Evolutionary conservation across 1,140 invertebrate species (phyloP).

Genomic region (Chrysoperla carnea): DNA sequence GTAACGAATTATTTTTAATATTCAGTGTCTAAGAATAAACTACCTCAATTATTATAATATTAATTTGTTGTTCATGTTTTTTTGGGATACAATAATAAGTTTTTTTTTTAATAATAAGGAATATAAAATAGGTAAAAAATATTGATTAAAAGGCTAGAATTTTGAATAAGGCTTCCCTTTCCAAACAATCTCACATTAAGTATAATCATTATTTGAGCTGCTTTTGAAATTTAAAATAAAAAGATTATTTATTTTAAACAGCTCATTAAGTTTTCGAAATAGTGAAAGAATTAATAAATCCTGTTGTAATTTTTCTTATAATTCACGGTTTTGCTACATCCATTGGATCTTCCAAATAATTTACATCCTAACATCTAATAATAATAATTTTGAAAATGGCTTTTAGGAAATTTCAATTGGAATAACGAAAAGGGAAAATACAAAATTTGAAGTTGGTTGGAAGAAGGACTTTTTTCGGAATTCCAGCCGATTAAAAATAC

Average conservation of each 20-base stretch:
- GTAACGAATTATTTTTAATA: too few species aligned
- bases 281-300: too few species aligned
- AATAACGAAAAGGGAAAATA: conserved; percentile 9
- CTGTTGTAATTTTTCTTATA: too few species aligned
- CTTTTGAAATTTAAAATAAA: too few species aligned
- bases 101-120: conserved; percentile 1
- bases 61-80: conserved; percentile 23
- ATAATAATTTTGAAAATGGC: too few species aligned
- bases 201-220: too few species aligned
- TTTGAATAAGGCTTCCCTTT: neutral
- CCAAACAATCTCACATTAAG: neutral
- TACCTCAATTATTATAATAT: conserved; percentile 26
- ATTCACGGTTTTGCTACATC: too few species aligned
- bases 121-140: conserved; percentile 1
- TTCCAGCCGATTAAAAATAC: conserved; percentile 4
- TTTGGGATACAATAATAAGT: conserved; percentile 15
- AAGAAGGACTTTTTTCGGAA: too few species aligned
- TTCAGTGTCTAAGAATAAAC: conserved; percentile 19
- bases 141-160: conserved; percentile 1
- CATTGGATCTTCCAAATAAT: too few species aligned
- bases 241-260: too few species aligned
- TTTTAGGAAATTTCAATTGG: neutral
- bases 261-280: too few species aligned
- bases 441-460: conserved; percentile 13
- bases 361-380: too few species aligned